phyloP scores from a whole-genome alignment of 2,113 vertebrate genomes.

The Felis catus region DNA sequence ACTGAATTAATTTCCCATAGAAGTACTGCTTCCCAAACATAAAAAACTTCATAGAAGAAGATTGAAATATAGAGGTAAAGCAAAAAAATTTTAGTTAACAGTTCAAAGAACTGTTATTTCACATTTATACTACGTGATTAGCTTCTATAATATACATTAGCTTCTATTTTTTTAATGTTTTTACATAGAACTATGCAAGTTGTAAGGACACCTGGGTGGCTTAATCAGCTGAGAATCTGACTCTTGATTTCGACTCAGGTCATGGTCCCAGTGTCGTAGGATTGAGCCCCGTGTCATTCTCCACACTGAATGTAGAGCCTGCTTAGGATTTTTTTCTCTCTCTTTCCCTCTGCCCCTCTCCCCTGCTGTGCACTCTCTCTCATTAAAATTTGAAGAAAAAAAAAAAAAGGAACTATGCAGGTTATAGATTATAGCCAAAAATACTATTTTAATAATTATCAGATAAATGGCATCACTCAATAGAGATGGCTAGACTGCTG shows the following conservation, averaged over 20 bases:
- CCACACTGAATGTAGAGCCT: too few species aligned
- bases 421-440: not conserved
- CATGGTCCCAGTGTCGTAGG: too few species aligned
- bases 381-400: too few species aligned
- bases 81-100: not conserved
- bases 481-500: not conserved
- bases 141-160: not conserved
- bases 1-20: not conserved
- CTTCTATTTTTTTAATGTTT: not conserved
- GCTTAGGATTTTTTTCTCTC: too few species aligned
- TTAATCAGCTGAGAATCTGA: too few species aligned
- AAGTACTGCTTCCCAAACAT: not conserved
- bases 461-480: not conserved
- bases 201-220: not conserved
- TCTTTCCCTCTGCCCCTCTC: too few species aligned
- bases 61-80: not conserved
- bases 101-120: constrained; percentile 3
- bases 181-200: not conserved
- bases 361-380: too few species aligned
- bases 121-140: not conserved
- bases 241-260: too few species aligned
- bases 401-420: not conserved
- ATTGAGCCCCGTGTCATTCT: too few species aligned
- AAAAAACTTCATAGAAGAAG: not conserved
- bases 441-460: not conserved